A percentile compares a stretch with the other conserved stretches of the same genome.
Conservation (phyloP, 1,140 invertebrate genomes). For the Sminthurides bifidus region DNA sequence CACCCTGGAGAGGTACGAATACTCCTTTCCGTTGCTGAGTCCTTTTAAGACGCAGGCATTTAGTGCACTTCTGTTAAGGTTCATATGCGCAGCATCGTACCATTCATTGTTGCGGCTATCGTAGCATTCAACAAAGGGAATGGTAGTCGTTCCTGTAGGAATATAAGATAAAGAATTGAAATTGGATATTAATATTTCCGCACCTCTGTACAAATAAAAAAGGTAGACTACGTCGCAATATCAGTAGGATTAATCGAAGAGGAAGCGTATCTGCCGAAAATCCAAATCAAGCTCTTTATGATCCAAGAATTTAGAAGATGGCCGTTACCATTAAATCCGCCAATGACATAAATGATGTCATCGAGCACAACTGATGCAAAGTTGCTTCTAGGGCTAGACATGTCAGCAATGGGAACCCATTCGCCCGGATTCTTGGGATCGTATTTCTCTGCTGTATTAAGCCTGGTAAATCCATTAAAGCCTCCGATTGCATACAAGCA, state of each 20-base stretch:
- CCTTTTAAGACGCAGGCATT: constrained; percentile 50
- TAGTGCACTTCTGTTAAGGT: constrained; percentile 53
- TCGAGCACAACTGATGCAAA: constrained; percentile 68
- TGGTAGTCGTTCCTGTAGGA: constrained; percentile 43
- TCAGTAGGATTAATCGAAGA: no score
- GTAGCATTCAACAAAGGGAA: constrained; percentile 58
- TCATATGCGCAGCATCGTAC: constrained; percentile 54
- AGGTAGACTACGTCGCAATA: no score
- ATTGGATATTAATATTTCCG: no score
- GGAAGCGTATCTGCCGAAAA: no score
- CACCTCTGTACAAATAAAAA: no score
- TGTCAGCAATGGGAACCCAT: constrained; percentile 58
- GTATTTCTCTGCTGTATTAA: constrained; percentile 54
- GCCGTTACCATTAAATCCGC: constrained; percentile 63
- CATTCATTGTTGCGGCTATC: constrained; percentile 54
- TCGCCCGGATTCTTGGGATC: constrained; percentile 49
- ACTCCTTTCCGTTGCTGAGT: constrained; percentile 47
- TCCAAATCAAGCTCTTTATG: no score
- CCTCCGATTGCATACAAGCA: constrained; percentile 61
- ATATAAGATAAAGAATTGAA: constrained; percentile 6
- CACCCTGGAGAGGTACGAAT: constrained; percentile 32
- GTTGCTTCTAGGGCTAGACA: constrained; percentile 73
- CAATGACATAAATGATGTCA: constrained; percentile 66
- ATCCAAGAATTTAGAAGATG: no score
- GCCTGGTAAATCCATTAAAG: constrained; percentile 58